phyloP scores from a whole-genome alignment of 2,113 vertebrate genomes.

The Porphyrio hochstetteri region DNA sequence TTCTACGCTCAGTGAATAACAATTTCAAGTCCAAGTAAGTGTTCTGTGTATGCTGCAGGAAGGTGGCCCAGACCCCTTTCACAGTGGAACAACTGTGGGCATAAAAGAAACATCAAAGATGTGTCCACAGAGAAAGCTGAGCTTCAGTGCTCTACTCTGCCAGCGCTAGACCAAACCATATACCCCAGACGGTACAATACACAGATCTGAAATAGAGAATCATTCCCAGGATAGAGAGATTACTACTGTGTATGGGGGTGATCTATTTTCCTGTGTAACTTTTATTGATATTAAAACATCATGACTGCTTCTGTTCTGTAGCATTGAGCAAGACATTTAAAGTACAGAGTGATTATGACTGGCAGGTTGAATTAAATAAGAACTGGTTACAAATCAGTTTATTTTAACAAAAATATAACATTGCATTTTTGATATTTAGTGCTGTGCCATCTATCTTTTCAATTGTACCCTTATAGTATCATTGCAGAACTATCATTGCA shows the following conservation, averaged over 20 bases:
- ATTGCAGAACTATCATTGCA: not conserved
- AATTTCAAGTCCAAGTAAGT: not conserved
- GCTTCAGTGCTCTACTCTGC: not conserved
- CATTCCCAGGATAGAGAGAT: not conserved
- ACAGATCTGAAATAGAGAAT: not conserved
- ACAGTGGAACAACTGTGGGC: not conserved
- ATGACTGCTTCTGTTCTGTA: not conserved
- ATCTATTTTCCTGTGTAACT: not conserved
- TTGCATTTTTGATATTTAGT: not conserved
- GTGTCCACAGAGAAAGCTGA: not conserved
- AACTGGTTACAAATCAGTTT: not conserved
- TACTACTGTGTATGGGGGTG: not conserved
- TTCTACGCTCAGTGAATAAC: not conserved
- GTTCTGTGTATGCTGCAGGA: not conserved
- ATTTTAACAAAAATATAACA: not conserved
- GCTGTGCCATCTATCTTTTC: not conserved
- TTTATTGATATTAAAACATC: not conserved
- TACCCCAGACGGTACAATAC: rapidly evolving
- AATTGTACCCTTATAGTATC: not conserved
- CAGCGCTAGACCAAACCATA: not conserved
- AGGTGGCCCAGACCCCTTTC: not conserved
- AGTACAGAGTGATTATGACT: not conserved
- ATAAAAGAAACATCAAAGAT: not conserved
- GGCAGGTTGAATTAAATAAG: not conserved
- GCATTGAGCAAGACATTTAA: not conserved